Evolutionary conservation across 1,140 invertebrate species (phyloP), one percentile per base, ranked within the genome.

Genomic region (Metaphire vulgaris): DNA sequence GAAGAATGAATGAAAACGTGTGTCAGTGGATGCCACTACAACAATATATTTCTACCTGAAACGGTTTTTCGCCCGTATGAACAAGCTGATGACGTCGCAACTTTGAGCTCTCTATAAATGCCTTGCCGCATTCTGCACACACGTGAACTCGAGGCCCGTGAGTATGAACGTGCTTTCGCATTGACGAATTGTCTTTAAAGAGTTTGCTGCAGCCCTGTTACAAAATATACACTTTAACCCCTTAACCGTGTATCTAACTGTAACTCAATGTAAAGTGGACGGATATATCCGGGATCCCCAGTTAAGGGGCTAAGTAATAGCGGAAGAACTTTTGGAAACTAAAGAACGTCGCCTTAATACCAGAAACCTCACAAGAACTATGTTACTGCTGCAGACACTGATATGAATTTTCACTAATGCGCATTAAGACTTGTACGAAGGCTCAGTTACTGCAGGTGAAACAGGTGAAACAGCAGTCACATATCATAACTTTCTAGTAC

Each of bases 61-160:
- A 98, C 28, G 96, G 94, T 86, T 97, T 97, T 85, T 97, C 95
- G 74, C 95, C 95, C 0, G 95, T 97, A 82, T 97, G 95, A 6
- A 97, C 95, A 28, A 97, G 85, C 83, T 97, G 95, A 87, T 97
- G 95, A 82, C 95, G 87, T 85, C 98, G 98, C 72, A 99, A 87
- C 88, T 98, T 98, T 0, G 94, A 97, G 86, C 93, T 96, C 86
- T 99, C 96, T 1, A 98, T 96, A 87, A 99, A 99, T 0, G 96
- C 96, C 86, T 98, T 98, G 76, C 96, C 96, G 89, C 96, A 99
- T 83, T 98, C 96, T 0, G 95, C 95, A 88, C 96, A 98, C 0
- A 98, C 96, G 85, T 98, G 96, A 0, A 98, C 95, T 16, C 96
- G 86, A 0, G 96, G 96, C 0, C 96, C 96, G 86, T 99, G 96